Evolutionary conservation across 2,888 invertebrate species (phyloP), one percentile per base, ranked within the genome.

Genomic region (Dolichopus griseipennis): DNA sequence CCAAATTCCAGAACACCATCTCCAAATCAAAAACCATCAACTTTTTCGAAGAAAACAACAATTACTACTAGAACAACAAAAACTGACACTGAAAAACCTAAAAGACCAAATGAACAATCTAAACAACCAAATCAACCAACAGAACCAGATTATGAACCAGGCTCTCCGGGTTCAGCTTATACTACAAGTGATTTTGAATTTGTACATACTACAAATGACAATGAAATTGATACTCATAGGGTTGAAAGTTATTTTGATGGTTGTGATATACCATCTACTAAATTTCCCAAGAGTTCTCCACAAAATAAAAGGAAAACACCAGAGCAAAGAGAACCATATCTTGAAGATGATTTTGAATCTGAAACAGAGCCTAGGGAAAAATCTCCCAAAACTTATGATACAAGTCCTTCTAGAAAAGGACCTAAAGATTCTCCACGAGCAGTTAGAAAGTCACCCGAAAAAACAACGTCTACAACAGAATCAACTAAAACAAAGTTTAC

Each of bases 111-210:
- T 6, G 27, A 8, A 8, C 27, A 1, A 15, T 10, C 63, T 15
- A 12, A 12, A 6, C 37, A 63, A 63, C 27, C 27, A 4, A 15
- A 27, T 43, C 52, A 64, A 43, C 63, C 52, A 61, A 10, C 20
- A 15, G 65, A 43, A 37, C 65, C 65, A 37, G 12, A 65, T 64
- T 65, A 72, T 21, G 74, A 75, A 70, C 75, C 71, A 1, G 73
- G 72, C 6, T 75, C 76, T 34, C 73, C 74, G 8, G 69, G 72
- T 52, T 73, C 74, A 43, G 83, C 83, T 69, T 85, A 85, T 65
- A 85, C 85, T 1, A 85, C 85, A 63, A 86, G 85, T 75, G 86
- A 85, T 65, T 84, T 86, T 73, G 82, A 83, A 72, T 82, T 77
- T 70, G 66, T 66, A 33, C 20, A 68, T 5, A 69, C 70, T 15